Evolutionary conservation across 35 echinoderm and acorn worm genomes (phyloP).

Genomic region (Hemicentrotus pulcherrimus): DNA sequence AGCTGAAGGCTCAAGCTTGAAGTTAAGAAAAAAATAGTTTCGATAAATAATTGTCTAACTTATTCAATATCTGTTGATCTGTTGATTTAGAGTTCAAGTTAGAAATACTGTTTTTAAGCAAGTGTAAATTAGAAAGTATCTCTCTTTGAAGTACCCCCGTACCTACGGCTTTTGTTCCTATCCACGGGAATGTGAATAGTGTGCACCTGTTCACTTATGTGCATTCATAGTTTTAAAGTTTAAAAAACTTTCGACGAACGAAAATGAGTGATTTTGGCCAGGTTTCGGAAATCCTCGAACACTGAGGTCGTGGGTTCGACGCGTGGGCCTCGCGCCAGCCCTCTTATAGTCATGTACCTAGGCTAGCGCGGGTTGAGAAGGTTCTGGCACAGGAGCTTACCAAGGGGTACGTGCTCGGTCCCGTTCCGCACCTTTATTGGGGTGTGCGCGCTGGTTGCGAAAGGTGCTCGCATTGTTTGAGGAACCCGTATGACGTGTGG

Average conservation of each 20-base stretch:
- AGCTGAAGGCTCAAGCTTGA: not conserved
- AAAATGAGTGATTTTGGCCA: not conserved
- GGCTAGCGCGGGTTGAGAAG: not conserved
- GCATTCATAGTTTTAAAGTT: not conserved
- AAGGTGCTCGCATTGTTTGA: not conserved
- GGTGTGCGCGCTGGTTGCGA: not conserved
- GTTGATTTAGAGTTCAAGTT: too few species aligned
- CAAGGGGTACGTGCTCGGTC: not conserved
- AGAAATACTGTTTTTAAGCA: too few species aligned
- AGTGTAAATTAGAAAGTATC: too few species aligned
- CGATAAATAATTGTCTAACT: too few species aligned
- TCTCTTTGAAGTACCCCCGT: too few species aligned
- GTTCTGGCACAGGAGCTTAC: not conserved
- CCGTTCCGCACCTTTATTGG: not conserved
- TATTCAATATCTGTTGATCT: too few species aligned
- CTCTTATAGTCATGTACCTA: not conserved
- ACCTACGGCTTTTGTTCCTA: too few species aligned
- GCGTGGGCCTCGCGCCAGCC: not conserved
- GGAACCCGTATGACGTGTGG: slow-evolving; percentile 23
- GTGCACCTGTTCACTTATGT: not conserved
- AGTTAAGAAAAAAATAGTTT: not conserved
- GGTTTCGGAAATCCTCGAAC: not conserved
- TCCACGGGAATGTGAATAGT: too few species aligned
- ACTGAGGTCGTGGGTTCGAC: not conserved
- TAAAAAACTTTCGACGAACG: not conserved